Conservation (phyloP, 2,888 invertebrate species). For the Lamproptera curius region DNA sequence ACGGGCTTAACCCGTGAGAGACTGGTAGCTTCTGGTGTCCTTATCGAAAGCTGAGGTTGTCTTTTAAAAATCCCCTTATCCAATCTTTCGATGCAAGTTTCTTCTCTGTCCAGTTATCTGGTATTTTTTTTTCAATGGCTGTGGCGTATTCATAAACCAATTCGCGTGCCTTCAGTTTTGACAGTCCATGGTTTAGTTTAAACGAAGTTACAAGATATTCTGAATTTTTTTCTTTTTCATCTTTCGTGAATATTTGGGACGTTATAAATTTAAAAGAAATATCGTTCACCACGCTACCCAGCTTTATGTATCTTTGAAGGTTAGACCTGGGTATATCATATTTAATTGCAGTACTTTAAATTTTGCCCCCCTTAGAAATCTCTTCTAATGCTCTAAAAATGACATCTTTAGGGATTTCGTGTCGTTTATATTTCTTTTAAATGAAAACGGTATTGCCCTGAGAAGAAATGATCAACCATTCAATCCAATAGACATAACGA, state of each 20-base stretch:
- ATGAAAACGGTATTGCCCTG: neutral
- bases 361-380: neutral
- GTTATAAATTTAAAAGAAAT: slow-evolving; percentile 13
- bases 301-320: too few relatives aligned
- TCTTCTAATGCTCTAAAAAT: neutral
- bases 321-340: too few relatives aligned
- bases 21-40: slow-evolving; percentile 28
- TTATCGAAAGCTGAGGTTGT: slow-evolving; percentile 26
- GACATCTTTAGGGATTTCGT: neutral
- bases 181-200: slow-evolving; percentile 15
- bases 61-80: slow-evolving; percentile 27
- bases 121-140: slow-evolving; percentile 16
- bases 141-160: too few relatives aligned
- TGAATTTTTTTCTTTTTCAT: slow-evolving; percentile 23
- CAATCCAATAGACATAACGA: neutral
- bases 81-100: slow-evolving; percentile 29
- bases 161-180: slow-evolving; percentile 24
- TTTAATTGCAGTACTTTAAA: neutral
- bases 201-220: slow-evolving; percentile 18
- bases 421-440: neutral
- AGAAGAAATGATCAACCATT: neutral
- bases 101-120: slow-evolving; percentile 27
- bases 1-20: slow-evolving; percentile 25
- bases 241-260: slow-evolving; percentile 22
- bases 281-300: slow-evolving; percentile 20